Evolutionary conservation across 2,797 vertebrate species (phyloP).

Genomic region (Okamejei kenojei): DNA sequence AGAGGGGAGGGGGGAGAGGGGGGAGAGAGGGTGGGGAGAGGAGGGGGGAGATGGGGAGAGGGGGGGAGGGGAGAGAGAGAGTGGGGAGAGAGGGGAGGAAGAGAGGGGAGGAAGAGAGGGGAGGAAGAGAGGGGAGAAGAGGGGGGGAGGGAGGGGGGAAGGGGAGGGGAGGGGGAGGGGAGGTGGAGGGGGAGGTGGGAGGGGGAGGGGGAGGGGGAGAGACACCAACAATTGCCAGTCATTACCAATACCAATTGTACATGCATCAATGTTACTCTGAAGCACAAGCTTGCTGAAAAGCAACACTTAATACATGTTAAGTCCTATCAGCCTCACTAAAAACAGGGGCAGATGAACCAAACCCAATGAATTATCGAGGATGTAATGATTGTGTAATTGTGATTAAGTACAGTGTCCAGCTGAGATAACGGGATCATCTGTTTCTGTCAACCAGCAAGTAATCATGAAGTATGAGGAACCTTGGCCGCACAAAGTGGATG

Average conservation of each 20-base stretch:
- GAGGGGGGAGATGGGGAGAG: too few species aligned
- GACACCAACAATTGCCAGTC: neutral
- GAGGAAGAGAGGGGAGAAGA: too few species aligned
- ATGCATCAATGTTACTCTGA: neutral
- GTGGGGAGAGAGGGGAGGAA: neutral
- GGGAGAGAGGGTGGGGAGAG: too few species aligned
- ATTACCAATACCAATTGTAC: neutral
- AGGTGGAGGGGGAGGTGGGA: too few species aligned
- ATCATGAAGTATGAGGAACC: constrained; percentile 29
- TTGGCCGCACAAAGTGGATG: neutral
- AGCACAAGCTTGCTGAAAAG: neutral
- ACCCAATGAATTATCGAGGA: constrained; percentile 22
- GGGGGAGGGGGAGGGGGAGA: too few species aligned
- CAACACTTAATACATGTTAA: neutral
- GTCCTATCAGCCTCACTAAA: neutral
- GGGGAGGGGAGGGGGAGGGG: too few species aligned
- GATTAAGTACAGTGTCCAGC: constrained; percentile 29
- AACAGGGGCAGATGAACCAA: neutral
- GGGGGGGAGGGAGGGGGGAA: too few species aligned
- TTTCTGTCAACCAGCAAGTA: constrained; percentile 19
- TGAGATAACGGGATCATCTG: constrained; percentile 32
- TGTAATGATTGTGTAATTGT: constrained; percentile 31
- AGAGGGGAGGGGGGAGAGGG: too few species aligned
- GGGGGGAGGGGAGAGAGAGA: too few species aligned
- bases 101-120: neutral